Evolutionary conservation across 2,888 invertebrate species (phyloP).

Genomic region (Drosophila meridiana): DNA sequence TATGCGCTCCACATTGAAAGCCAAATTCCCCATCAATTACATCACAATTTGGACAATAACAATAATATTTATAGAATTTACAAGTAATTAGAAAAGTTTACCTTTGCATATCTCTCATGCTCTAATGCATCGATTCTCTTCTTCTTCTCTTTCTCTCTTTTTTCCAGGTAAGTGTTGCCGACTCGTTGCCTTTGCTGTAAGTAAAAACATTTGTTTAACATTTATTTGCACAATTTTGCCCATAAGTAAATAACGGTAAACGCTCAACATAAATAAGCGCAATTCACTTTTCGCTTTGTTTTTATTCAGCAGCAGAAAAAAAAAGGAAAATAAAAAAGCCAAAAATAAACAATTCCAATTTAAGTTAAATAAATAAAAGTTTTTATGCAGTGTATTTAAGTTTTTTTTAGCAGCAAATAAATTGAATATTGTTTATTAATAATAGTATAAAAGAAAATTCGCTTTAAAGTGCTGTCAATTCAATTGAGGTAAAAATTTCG

Average conservation of each 20-base stretch:
- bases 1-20: too few relatives aligned
- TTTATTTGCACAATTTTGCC: constrained; percentile 29
- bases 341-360: constrained; percentile 15
- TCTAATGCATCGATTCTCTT: not conserved
- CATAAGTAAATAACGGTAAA: constrained; percentile 38
- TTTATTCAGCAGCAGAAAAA: not conserved
- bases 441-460: constrained; percentile 1
- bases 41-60: not conserved
- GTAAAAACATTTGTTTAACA: constrained; percentile 42
- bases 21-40: not conserved
- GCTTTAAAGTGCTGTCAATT: constrained; percentile 35
- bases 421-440: not conserved
- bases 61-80: constrained; percentile 21
- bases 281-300: not conserved
- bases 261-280: constrained; percentile 26
- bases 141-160: constrained; percentile 5
- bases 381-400: not conserved
- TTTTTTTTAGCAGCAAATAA: not conserved
- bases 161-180: constrained; percentile 70
- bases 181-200: constrained; percentile 40
- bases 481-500: constrained; percentile 39
- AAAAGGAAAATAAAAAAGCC: not conserved
- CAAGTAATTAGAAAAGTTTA: constrained; percentile 37
- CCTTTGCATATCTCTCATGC: constrained; percentile 1
- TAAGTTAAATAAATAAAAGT: constrained; percentile 23